A percentile compares a stretch with the other conserved stretches of the same genome.
Evolutionary conservation across 1,140 invertebrate genomes (phyloP).

Genomic region (Leptopilina boulardi): DNA sequence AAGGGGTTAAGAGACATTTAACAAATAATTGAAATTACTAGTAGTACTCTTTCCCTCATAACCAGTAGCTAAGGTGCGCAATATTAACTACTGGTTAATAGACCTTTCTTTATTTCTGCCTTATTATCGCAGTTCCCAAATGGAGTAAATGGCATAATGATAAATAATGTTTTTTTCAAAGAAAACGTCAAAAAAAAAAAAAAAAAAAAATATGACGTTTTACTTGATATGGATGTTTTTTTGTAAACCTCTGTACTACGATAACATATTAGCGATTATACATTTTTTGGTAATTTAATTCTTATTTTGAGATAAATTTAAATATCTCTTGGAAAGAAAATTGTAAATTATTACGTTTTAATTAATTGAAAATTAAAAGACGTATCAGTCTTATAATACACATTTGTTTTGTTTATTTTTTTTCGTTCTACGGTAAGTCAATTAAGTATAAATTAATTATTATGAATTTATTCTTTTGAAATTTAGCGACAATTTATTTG

Average conservation of each 20-base stretch:
- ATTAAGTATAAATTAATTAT: slow-evolving; percentile 38
- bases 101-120: neutral
- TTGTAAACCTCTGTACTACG: slow-evolving; percentile 26
- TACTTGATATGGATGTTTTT: neutral
- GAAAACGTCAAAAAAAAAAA: neutral
- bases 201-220: neutral
- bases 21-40: neutral
- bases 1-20: neutral
- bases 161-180: slow-evolving; percentile 15
- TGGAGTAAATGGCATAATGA: slow-evolving; percentile 14
- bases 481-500: slow-evolving; percentile 53
- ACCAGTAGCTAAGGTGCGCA: neutral
- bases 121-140: neutral
- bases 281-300: slow-evolving; percentile 10
- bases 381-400: slow-evolving; percentile 38
- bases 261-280: slow-evolving; percentile 12
- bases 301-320: slow-evolving; percentile 1
- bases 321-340: slow-evolving; percentile 43
- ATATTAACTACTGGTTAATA: neutral
- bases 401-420: slow-evolving; percentile 15
- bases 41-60: neutral
- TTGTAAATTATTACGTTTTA: slow-evolving; percentile 48
- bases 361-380: slow-evolving; percentile 37
- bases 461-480: slow-evolving; percentile 49
- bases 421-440: slow-evolving; percentile 41